Evolutionary conservation across 1,140 invertebrate genomes (phyloP), one percentile per base, ranked within the genome.

Genomic region (Plectus sambesii): DNA sequence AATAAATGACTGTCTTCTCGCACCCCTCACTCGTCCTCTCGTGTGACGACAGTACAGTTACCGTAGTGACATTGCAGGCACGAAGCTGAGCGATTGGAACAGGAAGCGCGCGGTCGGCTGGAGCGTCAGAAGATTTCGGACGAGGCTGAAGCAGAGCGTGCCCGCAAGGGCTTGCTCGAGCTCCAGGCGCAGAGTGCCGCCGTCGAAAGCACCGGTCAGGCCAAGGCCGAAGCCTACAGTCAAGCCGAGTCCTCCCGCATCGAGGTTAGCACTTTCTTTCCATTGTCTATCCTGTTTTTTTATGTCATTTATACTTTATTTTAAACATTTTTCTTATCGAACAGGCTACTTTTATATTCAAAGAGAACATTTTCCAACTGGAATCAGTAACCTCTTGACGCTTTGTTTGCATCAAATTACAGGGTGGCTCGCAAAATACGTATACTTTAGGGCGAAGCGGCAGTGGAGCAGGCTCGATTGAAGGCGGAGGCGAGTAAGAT

Each of bases 11-110:
- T 30, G 15, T 45, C 9, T 2, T 24, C 20, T 17, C 8, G 51
- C 46, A 29, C 33, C 24, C 39, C 12, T 50, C 23, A 42, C 5
- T 9, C 26, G 42, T 26, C 15, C 27, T 25, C 27, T 39, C 20
- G n/a, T n/a, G n/a, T n/a, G n/a, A n/a, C n/a, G n/a, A n/a, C n/a
- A n/a, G n/a, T n/a, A n/a, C n/a, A n/a, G n/a, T 36, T 49, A 20
- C 15, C 29, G 5, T 44, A 23, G 42, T 35, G 42, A 45, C 42
- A 15, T 54, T 51, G n/a, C 41, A 74, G 73, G 51, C 74, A 76
- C 59, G 75, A 76, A 60, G 75, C 75, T 6, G 73, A 75, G 55
- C 55, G 75, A 36, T 51, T 75, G n/a, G 75, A 76, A 58, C 75
- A 76, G 50, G 73, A 75, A 53, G 75, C 75, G 19, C 70, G 68